Base-by-base conservation (phyloP, 2,113 vertebrate genomes). In the Eolophus roseicapilla region DNA sequence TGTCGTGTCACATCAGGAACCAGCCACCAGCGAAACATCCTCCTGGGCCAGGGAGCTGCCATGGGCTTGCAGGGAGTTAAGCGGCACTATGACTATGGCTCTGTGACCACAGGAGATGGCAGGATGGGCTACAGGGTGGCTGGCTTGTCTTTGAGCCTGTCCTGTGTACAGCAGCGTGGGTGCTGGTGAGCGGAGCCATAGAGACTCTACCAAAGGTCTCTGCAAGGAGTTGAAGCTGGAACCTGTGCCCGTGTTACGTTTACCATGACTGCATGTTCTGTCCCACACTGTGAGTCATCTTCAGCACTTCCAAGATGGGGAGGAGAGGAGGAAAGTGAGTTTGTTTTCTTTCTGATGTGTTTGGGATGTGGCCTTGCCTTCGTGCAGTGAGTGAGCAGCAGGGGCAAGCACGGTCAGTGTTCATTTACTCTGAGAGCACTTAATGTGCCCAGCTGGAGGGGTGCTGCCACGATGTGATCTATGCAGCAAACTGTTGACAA, bases 91-190 rank as follows among this genome's bases (percentile, higher is more conserved):
- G 9, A 43, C 28, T 27, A 4, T 21, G 64, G 37, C 74, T 62
- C 29, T 77, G 49, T 4, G 11, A 19, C 55, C 11, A 5, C 21
- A 18, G 43, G 24, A 55, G 47, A 27, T 6, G 6, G 9, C 37
- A 44, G 60, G 14, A 49, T 0, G 9, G 78, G 37, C 44, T 33
- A 8, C 17, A 33, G 44, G 37, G 50, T 6, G 4, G 24, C 43
- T 9, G 5, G 33, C 49, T 13, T 31, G 25, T 57, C 59, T 43
- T 57, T 8, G 2, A 52, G 71, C 47, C 31, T 64, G 80, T 63
- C 71, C 17, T 49, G 11, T 39, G 69, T 69, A 47, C 63, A 1
- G 10, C 29, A 25, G 2, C 2, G 0, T 0, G 7, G 19, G 24
- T 82, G 64, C 64, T 33, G 41, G 13, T 3, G 6, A 39, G 44